phyloP scores from a whole-genome alignment of 2,113 vertebrate genomes.

The Meleagris gallopavo region DNA sequence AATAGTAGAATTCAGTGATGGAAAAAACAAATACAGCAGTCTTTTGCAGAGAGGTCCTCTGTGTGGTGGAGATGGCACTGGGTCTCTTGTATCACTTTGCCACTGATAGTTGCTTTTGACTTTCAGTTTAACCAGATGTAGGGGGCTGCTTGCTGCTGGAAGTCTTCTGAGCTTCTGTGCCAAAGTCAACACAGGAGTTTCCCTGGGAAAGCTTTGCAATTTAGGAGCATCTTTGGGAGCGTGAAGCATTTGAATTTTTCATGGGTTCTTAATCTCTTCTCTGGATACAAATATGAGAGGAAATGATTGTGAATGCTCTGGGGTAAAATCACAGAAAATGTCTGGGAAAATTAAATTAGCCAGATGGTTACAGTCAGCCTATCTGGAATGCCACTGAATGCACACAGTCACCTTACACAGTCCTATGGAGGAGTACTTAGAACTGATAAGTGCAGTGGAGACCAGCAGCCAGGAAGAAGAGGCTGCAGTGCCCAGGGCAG shows the following conservation, averaged over 20 bases:
- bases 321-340: neutral
- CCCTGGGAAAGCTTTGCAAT: neutral
- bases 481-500: neutral
- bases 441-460: neutral
- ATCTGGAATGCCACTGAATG: neutral
- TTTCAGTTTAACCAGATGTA: neutral
- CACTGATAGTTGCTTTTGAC: neutral
- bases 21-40: neutral
- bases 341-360: constrained; percentile 12
- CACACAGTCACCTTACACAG: neutral
- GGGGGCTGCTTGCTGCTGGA: neutral
- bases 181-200: neutral
- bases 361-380: neutral
- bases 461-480: neutral
- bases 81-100: neutral
- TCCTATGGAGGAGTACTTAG: neutral
- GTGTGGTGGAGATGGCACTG: neutral
- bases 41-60: neutral
- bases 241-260: constrained; percentile 1
- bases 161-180: neutral
- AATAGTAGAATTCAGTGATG: neutral
- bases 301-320: neutral
- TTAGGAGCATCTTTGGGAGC: neutral
- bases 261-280: neutral
- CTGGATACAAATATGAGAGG: neutral